Evolutionary conservation across 2,113 vertebrate genomes (phyloP).

Genomic region (Chaenocephalus aceratus): DNA sequence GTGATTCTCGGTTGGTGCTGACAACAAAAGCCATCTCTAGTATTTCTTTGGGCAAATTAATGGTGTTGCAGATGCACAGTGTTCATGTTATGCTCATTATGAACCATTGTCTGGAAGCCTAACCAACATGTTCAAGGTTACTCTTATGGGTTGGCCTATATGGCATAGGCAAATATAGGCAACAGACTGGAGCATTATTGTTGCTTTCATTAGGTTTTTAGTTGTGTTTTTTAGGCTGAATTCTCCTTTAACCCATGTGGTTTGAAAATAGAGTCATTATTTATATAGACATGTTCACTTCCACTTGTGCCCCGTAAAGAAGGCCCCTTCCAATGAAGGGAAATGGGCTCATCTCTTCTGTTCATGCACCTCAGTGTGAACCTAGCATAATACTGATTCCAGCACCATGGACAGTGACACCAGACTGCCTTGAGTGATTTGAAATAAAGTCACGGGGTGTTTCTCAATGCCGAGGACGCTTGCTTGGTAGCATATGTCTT

Average conservation of each 20-base stretch:
- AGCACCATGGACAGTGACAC: conserved; percentile 71
- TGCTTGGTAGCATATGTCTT: no score
- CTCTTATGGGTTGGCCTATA: background rate
- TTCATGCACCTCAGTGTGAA: background rate
- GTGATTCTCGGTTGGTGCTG: background rate
- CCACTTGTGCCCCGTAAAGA: background rate
- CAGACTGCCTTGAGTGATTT: background rate
- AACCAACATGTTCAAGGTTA: background rate
- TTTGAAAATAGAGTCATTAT: background rate
- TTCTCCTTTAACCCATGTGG: conserved; percentile 8
- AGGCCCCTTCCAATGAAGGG: background rate
- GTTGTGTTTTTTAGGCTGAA: background rate
- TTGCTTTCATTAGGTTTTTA: background rate
- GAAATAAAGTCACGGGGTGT: background rate
- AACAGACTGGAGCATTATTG: background rate
- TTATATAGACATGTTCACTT: background rate
- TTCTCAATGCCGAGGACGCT: no score
- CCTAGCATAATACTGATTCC: conserved; percentile 18
- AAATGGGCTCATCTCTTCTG: background rate
- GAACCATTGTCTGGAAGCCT: background rate
- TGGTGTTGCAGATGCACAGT: background rate
- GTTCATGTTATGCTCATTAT: background rate
- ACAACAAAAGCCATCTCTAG: background rate
- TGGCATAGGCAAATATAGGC: background rate
- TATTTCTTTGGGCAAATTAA: background rate